Evolutionary conservation across 2,888 invertebrate species (phyloP).

Genomic region (Agrochola lychnidis): DNA sequence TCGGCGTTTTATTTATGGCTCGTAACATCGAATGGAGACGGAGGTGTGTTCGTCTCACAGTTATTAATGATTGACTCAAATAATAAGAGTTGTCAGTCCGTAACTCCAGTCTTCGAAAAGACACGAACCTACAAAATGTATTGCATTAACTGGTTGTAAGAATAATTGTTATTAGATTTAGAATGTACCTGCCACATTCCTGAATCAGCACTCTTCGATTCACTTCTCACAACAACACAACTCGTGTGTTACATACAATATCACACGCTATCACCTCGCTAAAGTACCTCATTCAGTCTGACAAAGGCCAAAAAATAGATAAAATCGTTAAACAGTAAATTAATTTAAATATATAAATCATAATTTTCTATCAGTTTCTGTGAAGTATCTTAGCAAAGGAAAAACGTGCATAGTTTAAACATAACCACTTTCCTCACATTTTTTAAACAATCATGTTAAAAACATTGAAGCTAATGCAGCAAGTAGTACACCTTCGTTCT

Average conservation of each 20-base stretch:
- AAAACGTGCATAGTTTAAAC: neutral
- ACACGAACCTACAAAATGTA: neutral
- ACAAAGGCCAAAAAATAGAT: too few species aligned
- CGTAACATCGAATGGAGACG: constrained; percentile 14
- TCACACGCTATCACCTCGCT: too few species aligned
- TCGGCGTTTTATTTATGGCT: constrained; percentile 48
- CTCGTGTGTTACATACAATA: too few species aligned
- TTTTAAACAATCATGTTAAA: neutral
- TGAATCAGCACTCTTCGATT: neutral
- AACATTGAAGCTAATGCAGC: neutral
- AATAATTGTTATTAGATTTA: neutral
- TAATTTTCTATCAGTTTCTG: neutral
- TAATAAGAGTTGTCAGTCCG: neutral
- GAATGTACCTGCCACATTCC: neutral
- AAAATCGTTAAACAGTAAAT: neutral
- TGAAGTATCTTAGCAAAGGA: neutral
- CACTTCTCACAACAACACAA: neutral
- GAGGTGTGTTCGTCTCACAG: constrained; percentile 22
- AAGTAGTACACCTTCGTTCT: neutral
- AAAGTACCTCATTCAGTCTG: neutral
- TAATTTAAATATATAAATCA: too few species aligned
- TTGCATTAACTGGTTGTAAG: neutral
- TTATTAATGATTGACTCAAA: constrained; percentile 25
- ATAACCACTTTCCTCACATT: neutral
- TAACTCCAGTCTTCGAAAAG: constrained; percentile 1